phyloP scores from a whole-genome alignment of 2,113 vertebrate species.

The Serilophus lunatus region DNA sequence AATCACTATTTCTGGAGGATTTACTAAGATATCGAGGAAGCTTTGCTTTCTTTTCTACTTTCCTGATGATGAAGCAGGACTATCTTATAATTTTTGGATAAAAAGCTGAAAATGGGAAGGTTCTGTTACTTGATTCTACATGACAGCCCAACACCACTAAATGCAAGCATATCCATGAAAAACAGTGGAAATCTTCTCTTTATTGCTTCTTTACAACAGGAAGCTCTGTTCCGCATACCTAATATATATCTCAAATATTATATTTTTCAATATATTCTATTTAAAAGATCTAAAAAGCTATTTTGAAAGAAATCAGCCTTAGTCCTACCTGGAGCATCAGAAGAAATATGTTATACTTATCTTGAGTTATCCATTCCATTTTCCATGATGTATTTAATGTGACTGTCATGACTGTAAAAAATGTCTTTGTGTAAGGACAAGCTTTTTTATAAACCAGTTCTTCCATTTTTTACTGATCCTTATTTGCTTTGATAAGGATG shows the following conservation, averaged over 20 bases:
- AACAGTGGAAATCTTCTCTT: background rate
- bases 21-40: background rate
- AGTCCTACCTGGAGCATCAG: background rate
- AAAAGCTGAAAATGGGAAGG: background rate
- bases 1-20: background rate
- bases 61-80: background rate
- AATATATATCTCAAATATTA: background rate
- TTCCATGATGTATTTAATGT: background rate
- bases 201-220: background rate
- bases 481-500: background rate
- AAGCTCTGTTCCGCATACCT: background rate
- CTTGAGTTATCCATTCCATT: background rate
- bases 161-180: background rate
- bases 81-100: background rate
- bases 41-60: background rate
- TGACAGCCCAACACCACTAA: background rate
- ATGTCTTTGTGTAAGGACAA: background rate
- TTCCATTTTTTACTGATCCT: background rate
- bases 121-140: background rate
- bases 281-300: background rate
- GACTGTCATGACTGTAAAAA: background rate
- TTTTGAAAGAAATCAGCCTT: background rate
- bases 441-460: background rate
- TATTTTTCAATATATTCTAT: background rate
- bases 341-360: background rate